A percentile compares a stretch with the other conserved stretches of the same genome.
These are phyloP conservation scores for Drosophila pegasa DNA, from an alignment of 2,888 invertebrate genomes.

Conservation along the genomic window DNA sequence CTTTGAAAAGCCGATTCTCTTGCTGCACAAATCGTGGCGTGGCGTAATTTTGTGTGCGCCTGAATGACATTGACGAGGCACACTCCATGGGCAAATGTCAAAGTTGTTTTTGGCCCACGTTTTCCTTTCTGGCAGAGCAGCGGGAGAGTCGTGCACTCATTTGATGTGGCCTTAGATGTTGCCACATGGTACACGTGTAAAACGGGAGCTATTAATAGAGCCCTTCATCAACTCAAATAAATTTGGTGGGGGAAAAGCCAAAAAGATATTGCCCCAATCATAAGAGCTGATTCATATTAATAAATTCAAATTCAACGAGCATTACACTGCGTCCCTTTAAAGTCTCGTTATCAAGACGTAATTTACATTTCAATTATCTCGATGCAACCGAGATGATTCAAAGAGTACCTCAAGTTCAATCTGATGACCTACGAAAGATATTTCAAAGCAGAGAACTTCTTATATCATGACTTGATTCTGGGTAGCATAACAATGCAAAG, in stretches of 20 bases:
- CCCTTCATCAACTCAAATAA: slow-evolving; percentile 8
- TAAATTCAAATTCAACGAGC: slow-evolving; percentile 2
- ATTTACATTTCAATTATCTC: slow-evolving; percentile 14
- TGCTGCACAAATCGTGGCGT: slow-evolving; percentile 48
- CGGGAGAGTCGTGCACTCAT: slow-evolving; percentile 1
- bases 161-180: slow-evolving; percentile 46
- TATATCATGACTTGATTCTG: background rate
- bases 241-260: background rate
- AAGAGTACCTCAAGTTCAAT: slow-evolving; percentile 5
- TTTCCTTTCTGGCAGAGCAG: background rate
- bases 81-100: slow-evolving; percentile 72
- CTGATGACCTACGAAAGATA: background rate
- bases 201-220: slow-evolving; percentile 45
- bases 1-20: slow-evolving; percentile 42
- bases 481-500: background rate
- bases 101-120: slow-evolving; percentile 25
- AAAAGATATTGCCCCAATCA: slow-evolving; percentile 41
- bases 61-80: slow-evolving; percentile 57
- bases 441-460: background rate
- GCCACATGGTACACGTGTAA: slow-evolving; percentile 47
- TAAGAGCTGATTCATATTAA: slow-evolving; percentile 39
- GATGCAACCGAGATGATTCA: background rate
- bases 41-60: slow-evolving; percentile 54
- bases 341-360: slow-evolving; percentile 11
- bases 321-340: slow-evolving; percentile 24